Conservation (phyloP, 2,797 vertebrate species). For the Oophaga sylvatica region DNA sequence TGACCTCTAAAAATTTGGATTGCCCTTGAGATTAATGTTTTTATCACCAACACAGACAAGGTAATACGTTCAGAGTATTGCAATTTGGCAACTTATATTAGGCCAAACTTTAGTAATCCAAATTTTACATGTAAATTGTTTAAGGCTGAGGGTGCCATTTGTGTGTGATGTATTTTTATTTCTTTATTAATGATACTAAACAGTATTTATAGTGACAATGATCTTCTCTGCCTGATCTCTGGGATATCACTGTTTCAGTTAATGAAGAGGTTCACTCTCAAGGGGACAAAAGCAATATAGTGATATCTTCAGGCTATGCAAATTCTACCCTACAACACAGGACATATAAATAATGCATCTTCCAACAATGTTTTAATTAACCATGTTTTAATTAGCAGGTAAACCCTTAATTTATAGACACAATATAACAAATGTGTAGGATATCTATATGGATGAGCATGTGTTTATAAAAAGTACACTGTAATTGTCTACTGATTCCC, state of each 20-base stretch:
- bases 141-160: not conserved
- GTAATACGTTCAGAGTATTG: not conserved
- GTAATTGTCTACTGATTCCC: not conserved
- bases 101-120: not conserved
- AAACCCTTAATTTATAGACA: not conserved
- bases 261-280: constrained; percentile 10
- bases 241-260: constrained; percentile 15
- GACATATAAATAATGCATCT: constrained; percentile 41
- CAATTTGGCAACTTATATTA: not conserved
- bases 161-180: constrained; percentile 14
- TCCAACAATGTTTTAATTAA: constrained; percentile 44
- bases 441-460: constrained; percentile 1
- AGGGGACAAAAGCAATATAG: constrained; percentile 28
- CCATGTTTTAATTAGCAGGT: constrained; percentile 44
- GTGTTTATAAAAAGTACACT: not conserved
- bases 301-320: constrained; percentile 13
- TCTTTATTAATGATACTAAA: constrained; percentile 20
- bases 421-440: not conserved
- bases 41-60: no score
- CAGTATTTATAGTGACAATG: constrained; percentile 23
- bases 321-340: constrained; percentile 21
- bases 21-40: no score
- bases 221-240: not conserved
- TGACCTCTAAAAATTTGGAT: no score
- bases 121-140: not conserved